Percentiles rank a stretch among this genome's conserved stretches.
These are phyloP conservation scores for Eupithecia subumbrata DNA, from an alignment of 2,888 invertebrate species.

Conservation along the genomic window DNA sequence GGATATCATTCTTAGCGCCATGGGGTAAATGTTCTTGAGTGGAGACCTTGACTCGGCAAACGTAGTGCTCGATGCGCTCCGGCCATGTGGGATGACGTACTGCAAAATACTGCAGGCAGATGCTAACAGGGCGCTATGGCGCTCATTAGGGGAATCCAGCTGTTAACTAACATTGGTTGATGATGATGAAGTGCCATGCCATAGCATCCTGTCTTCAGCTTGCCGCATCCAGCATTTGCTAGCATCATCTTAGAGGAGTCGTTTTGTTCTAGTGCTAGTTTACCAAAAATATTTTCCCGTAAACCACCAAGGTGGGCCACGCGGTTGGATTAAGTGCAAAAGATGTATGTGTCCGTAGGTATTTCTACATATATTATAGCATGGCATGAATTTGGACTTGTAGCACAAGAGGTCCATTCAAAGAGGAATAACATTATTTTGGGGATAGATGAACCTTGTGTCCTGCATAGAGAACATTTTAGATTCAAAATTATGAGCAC, in stretches of 20 bases:
- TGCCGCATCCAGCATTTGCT: background rate
- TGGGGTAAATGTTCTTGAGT: background rate
- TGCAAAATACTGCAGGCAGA: background rate
- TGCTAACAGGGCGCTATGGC: no score
- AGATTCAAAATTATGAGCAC: conserved; percentile 15
- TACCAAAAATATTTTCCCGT: background rate
- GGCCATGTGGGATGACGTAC: background rate
- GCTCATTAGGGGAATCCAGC: no score
- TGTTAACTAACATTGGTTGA: no score
- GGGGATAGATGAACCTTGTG: background rate
- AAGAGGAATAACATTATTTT: background rate
- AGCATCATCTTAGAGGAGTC: background rate
- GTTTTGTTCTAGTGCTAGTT: background rate
- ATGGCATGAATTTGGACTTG: background rate
- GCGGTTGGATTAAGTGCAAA: background rate
- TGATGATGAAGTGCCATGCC: no score
- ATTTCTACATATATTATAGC: background rate
- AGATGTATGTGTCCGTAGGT: background rate
- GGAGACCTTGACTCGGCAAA: background rate
- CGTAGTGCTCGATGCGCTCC: background rate
- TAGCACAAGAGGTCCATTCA: background rate
- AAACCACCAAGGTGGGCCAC: background rate
- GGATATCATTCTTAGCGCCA: background rate
- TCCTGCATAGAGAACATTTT: conserved; percentile 10
- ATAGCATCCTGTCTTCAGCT: no score